Evolutionary conservation across 2,113 vertebrate genomes (phyloP).

Genomic region (Psophia crepitans): DNA sequence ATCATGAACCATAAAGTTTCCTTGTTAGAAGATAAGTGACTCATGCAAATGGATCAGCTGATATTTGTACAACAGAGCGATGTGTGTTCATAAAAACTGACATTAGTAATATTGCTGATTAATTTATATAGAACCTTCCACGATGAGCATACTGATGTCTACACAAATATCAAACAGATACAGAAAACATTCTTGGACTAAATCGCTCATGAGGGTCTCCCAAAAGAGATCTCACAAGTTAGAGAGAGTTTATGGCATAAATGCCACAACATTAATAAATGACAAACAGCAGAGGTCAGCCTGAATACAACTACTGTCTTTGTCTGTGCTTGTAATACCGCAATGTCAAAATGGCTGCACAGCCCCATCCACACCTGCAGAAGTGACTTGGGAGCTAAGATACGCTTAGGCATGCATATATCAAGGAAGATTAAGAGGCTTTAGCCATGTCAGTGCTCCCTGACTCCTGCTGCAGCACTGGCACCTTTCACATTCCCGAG

Average conservation of each 20-base stretch:
- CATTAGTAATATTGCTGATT: neutral
- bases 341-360: neutral
- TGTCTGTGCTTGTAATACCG: neutral
- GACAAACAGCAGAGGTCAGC: neutral
- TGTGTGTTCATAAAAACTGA: constrained; percentile 15
- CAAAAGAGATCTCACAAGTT: neutral
- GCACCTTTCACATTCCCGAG: neutral
- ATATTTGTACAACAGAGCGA: neutral
- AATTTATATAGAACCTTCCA: constrained; percentile 18
- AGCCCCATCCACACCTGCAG: neutral
- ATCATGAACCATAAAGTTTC: constrained; percentile 54
- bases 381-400: neutral
- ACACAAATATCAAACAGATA: neutral
- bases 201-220: neutral
- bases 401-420: neutral
- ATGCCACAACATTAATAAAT: neutral
- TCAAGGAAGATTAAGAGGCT: neutral
- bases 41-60: neutral
- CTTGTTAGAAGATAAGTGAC: constrained; percentile 14
- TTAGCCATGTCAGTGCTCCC: neutral
- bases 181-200: neutral
- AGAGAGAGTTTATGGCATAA: neutral
- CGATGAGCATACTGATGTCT: neutral
- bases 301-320: neutral
- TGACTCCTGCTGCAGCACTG: neutral